Conservation (phyloP, 2,797 vertebrate species). For the Oophaga sylvatica region DNA sequence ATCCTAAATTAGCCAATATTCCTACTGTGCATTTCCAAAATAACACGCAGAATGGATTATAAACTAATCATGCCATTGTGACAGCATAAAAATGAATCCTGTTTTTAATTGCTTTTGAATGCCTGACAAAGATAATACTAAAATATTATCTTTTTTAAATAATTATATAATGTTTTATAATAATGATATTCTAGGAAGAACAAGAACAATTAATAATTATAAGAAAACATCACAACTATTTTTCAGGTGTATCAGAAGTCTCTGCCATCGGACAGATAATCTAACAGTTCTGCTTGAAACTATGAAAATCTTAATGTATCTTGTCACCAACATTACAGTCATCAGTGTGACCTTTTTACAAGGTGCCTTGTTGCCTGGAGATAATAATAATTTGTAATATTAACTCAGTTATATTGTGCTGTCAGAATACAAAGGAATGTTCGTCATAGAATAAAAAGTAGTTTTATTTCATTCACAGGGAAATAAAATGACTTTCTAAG, state of each 20-base stretch:
- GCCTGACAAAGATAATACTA: not conserved
- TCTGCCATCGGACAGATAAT: conserved; percentile 3
- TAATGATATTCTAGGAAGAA: conserved; percentile 21
- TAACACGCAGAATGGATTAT: not conserved
- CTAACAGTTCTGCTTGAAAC: conserved; percentile 21
- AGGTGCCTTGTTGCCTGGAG: conserved; percentile 62
- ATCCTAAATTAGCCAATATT: not conserved
- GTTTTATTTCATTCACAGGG: conserved; percentile 57
- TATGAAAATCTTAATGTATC: conserved; percentile 45
- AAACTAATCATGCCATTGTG: conserved; percentile 4
- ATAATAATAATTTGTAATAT: conserved; percentile 62
- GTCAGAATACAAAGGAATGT: conserved; percentile 57
- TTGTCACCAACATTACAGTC: conserved; percentile 43
- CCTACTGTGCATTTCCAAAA: not conserved
- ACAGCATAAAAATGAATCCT: conserved; percentile 5
- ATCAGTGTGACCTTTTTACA: conserved; percentile 60
- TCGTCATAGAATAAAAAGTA: conserved; percentile 56
- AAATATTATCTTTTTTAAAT: not conserved
- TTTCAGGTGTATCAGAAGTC: not conserved
- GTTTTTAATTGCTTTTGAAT: conserved; percentile 1
- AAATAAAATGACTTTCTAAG: conserved; percentile 57
- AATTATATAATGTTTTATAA: conserved; percentile 34
- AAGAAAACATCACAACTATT: conserved; percentile 10
- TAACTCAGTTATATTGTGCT: conserved; percentile 62
- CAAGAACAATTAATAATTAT: conserved; percentile 29